These are phyloP conservation scores for Lanistes nyassanus DNA, from an alignment of 1,140 invertebrate species.

Conservation along the genomic window DNA sequence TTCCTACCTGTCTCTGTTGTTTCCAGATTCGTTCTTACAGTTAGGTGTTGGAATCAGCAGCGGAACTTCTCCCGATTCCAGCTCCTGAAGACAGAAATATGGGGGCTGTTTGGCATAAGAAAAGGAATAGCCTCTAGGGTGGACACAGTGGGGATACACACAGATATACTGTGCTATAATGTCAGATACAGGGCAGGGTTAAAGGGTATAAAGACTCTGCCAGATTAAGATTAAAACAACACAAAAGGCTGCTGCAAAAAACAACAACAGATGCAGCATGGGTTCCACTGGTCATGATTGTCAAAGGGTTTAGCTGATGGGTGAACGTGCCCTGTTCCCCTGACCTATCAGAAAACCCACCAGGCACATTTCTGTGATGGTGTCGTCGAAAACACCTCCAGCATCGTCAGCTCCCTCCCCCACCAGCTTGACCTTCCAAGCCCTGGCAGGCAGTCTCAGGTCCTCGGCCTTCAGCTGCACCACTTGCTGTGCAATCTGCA, in stretches of 20 bases:
- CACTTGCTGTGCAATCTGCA: conserved; percentile 76
- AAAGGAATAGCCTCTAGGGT: background rate
- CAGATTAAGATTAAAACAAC: too few species aligned
- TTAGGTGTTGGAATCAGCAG: conserved; percentile 69
- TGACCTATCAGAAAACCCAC: conserved; percentile 47
- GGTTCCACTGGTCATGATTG: too few species aligned
- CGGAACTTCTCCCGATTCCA: conserved; percentile 90
- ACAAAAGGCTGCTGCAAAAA: too few species aligned
- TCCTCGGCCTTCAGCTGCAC: conserved; percentile 73
- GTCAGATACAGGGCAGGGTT: too few species aligned
- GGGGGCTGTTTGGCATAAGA: background rate
- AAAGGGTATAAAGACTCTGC: too few species aligned
- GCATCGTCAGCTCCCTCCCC: conserved; percentile 80
- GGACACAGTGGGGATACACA: too few species aligned
- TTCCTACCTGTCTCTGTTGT: conserved; percentile 72
- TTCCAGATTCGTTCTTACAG: conserved; percentile 67
- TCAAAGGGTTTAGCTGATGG: too few species aligned
- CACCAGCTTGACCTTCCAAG: conserved; percentile 73
- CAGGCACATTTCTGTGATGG: conserved; percentile 77
- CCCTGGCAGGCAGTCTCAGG: conserved; percentile 73
- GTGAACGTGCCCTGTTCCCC: too few species aligned
- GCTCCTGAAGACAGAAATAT: conserved; percentile 73
- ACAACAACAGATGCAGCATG: too few species aligned
- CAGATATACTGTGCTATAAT: too few species aligned
- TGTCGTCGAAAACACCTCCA: conserved; percentile 78